Evolutionary conservation across 2,888 invertebrate species (phyloP), one percentile per base, ranked within the genome.

Genomic region (Heliconius aoede): DNA sequence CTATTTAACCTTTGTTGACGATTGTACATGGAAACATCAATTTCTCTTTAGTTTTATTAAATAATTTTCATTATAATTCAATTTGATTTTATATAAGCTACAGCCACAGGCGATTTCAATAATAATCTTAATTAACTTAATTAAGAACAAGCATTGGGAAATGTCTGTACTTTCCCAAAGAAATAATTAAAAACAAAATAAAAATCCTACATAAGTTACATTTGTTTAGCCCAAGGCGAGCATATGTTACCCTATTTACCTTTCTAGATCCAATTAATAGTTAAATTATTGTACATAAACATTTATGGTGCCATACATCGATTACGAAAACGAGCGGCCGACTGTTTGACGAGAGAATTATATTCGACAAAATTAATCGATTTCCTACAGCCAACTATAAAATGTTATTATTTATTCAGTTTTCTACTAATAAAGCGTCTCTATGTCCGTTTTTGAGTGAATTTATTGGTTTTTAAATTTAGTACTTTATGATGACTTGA

Each of bases 311-410:
- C 90, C 86, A 90, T 89, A 89, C 90, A 88, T 90, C 92, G 91
- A 93, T 93, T 92, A 93, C 89, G 88, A 86, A 91, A 92, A 93
- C 92, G 90, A 91, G 86, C 87, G 83, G 83, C 88, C 87, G 89
- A 90, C 91, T 90, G 88, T 91, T 92, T 92, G 92, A 92, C 88
- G 91, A 90, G 88, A 86, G 85, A 91, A 91, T 93, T 92, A 91
- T 90, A 92, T 92, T 91, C 90, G 90, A 89, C 88, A 89, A 90
- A 91, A 93, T 91, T 93, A 92, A 93, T 93, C 92, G 94, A 93
- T 93, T 91, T 86, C 85, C 85, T 87, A 88, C 78, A 77, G 80
- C 77, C 87, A 74, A 76, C 65, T 78, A 76, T 64, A 75, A 74
- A 72, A 61, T 74, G 62, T 74, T 67, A 73, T 69, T 74, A 72